Base-by-base conservation (phyloP, 2,797 vertebrate species). In the Chanos chanos region DNA sequence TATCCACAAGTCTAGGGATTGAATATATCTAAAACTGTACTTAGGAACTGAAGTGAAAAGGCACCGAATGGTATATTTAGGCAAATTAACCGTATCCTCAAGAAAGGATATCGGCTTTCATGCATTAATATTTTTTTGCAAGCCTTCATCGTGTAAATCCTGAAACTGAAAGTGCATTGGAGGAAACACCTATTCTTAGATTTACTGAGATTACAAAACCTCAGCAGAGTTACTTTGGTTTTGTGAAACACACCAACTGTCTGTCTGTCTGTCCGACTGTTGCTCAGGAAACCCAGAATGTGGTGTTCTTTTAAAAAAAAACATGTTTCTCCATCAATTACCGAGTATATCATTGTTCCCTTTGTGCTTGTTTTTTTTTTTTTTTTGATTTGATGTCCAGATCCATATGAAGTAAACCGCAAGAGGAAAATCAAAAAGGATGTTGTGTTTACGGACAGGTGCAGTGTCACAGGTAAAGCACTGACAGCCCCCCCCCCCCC, bases 381-480 rank as follows among this genome's bases (percentile, higher is more conserved):
- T 7, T 57, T 22, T 68, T n/a, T 40, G 59, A 25, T 30, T 55
- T 75, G 12, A 28, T n/a, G 16, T 80, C 67, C 74, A 92, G 89
- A 92, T 86, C 88, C 89, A 0, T 92, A 90, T 19, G 85, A 81
- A 34, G 88, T 92, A 31, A 90, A 87, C 24, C 72, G 89, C 41
- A 92, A 92, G 73, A 83, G 81, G 1, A 89, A 84, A 65, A 80
- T 88, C 1, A 90, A 88, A 66, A 75, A 81, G 0, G 85, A 86
- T 49, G 67, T 81, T 52, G 77, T 70, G 47, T 80, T 87, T 62
- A 81, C 66, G 4, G 85, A 89, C 6, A 81, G 81, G 16, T 43
- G 85, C 3, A 79, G 76, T 65, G 65, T 28, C 1, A 61, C 81
- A 78, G 86, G 90, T 90, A 66, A 77, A 76, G 2, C 18, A 19